Percentiles rank a stretch among this genome's conserved stretches.
Evolutionary conservation across 2,888 invertebrate species (phyloP).

Genomic region (Apodemia hepburni): DNA sequence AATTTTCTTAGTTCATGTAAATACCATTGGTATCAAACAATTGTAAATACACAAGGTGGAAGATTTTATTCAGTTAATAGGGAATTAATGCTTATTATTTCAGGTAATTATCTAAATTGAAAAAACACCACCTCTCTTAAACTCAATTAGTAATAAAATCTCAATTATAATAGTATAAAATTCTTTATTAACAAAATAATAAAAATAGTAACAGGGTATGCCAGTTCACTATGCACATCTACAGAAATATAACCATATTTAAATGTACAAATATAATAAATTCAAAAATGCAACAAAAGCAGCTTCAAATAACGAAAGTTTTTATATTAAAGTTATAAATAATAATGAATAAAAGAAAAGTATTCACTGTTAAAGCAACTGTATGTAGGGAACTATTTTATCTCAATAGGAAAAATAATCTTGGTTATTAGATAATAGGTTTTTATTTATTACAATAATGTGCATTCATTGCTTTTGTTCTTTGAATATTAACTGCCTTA

Average conservation of each 20-base stretch:
- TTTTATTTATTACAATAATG: neutral
- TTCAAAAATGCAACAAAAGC: neutral
- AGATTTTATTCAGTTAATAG: neutral
- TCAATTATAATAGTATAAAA: constrained; percentile 7
- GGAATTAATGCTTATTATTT: neutral
- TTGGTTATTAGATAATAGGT: neutral
- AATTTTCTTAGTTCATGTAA: neutral
- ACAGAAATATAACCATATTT: neutral
- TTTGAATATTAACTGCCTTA: neutral
- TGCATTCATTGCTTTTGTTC: neutral
- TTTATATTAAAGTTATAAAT: neutral
- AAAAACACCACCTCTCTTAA: neutral
- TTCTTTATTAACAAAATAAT: constrained; percentile 10
- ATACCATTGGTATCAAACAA: neutral
- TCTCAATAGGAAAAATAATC: neutral
- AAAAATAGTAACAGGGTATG: constrained; percentile 23
- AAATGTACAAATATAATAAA: constrained; percentile 9
- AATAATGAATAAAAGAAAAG: neutral
- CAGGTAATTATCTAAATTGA: neutral
- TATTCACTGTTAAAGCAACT: neutral
- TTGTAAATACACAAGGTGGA: neutral
- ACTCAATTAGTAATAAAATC: neutral
- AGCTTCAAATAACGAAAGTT: constrained; percentile 1
- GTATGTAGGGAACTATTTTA: neutral
- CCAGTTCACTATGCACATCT: constrained; percentile 18